phyloP scores from a whole-genome alignment of 2,113 vertebrate species.

The Neodon shergylaensis region DNA sequence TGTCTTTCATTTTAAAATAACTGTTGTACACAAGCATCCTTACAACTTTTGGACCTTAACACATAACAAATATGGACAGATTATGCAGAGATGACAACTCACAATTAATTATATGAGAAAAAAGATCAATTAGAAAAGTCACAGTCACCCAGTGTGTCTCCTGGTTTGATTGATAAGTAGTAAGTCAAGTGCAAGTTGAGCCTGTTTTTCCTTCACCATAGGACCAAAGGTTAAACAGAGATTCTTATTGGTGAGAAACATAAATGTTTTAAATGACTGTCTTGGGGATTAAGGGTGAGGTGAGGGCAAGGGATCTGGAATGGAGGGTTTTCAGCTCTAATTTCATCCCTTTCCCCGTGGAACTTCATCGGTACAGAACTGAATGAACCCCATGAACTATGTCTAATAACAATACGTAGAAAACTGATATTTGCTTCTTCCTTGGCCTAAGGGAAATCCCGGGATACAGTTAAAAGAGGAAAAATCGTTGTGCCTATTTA shows the following conservation, averaged over 20 bases:
- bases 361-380: not conserved
- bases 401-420: not conserved
- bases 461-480: not conserved
- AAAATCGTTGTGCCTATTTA: not conserved
- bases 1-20: slow-evolving; percentile 21
- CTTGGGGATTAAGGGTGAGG: fast-evolving
- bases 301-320: fast-evolving
- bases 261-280: not conserved
- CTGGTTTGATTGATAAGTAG: not conserved
- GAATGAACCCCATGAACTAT: not conserved
- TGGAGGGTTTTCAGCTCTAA: not conserved
- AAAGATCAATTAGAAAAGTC: not conserved
- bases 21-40: slow-evolving; percentile 24
- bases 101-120: slow-evolving; percentile 12
- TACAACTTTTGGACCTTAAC: not conserved
- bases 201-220: not conserved
- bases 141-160: not conserved
- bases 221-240: not conserved
- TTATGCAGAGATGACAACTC: not conserved
- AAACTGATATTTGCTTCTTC: slow-evolving; percentile 12
- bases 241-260: not conserved
- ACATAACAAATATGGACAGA: not conserved
- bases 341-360: not conserved
- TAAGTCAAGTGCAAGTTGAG: not conserved
- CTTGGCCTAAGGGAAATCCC: not conserved